Percentiles rank a stretch among this genome's conserved stretches.
Conservation (phyloP, 2,888 invertebrate species). For the Luperina nickerlii region DNA sequence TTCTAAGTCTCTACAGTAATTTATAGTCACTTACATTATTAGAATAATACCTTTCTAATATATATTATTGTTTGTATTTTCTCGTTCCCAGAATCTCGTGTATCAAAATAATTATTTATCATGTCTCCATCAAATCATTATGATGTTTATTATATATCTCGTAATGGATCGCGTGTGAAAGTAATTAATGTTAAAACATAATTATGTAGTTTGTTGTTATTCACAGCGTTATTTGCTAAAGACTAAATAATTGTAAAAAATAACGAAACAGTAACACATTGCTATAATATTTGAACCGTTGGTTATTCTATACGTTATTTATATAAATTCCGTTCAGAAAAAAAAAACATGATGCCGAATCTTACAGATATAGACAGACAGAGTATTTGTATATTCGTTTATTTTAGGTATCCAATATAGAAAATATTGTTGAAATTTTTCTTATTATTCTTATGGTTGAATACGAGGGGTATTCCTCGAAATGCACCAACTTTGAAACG, state of each 20-base stretch:
- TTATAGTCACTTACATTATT: background rate
- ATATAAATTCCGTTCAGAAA: background rate
- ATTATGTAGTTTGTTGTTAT: slow-evolving; percentile 1
- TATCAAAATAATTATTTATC: slow-evolving; percentile 23
- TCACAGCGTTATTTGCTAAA: slow-evolving; percentile 32
- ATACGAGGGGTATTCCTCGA: too few relatives aligned
- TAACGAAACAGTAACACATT: slow-evolving; percentile 2
- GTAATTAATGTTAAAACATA: slow-evolving; percentile 15
- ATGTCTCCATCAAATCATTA: slow-evolving; percentile 28
- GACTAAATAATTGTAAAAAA: slow-evolving; percentile 12
- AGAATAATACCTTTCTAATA: background rate
- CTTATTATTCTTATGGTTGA: background rate
- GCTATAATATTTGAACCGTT: background rate
- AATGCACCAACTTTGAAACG: too few relatives aligned
- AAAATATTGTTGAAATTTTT: background rate
- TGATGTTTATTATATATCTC: slow-evolving; percentile 34
- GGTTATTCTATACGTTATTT: background rate
- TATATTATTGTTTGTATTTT: background rate
- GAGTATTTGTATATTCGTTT: background rate
- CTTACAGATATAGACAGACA: background rate
- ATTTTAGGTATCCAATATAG: background rate
- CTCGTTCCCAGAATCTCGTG: slow-evolving; percentile 2
- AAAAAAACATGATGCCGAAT: background rate
- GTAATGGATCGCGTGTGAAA: slow-evolving; percentile 53
- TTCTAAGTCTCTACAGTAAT: background rate